A percentile compares a stretch with the other conserved stretches of the same genome.
These are phyloP conservation scores for Chiloscyllium punctatum DNA, from an alignment of 2,797 vertebrate species.

Conservation along the genomic window DNA sequence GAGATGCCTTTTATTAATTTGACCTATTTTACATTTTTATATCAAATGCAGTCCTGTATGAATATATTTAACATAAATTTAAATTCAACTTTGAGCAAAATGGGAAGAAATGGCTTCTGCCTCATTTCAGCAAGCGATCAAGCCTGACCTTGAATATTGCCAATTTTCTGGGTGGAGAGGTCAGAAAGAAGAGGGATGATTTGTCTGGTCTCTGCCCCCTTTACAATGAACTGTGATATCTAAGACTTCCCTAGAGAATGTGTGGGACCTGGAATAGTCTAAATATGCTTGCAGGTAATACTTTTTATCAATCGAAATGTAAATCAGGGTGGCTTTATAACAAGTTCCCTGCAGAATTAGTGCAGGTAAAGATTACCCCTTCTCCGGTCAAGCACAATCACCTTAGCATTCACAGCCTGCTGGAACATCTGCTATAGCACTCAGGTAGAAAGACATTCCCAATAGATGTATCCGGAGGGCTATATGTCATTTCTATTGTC, in stretches of 20 bases:
- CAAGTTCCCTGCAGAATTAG: background rate
- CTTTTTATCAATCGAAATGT: background rate
- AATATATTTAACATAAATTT: constrained; percentile 31
- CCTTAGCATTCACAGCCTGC: background rate
- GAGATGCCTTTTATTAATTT: background rate
- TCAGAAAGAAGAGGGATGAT: background rate
- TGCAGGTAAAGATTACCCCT: background rate
- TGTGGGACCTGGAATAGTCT: no score
- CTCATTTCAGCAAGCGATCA: background rate
- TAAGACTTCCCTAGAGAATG: background rate
- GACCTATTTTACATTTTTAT: constrained; percentile 22
- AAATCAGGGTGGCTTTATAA: background rate
- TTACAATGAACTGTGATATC: no score
- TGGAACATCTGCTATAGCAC: background rate
- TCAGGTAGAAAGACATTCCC: background rate
- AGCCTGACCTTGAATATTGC: background rate
- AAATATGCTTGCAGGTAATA: background rate
- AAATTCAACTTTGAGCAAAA: background rate
- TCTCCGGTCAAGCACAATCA: background rate
- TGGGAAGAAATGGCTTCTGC: background rate
- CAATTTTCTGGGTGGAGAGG: background rate
- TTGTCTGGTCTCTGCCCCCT: no score
- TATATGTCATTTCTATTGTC: background rate
- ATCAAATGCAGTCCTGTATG: background rate
- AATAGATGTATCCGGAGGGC: background rate